A percentile compares a stretch with the other conserved stretches of the same genome.
Conservation (phyloP, 2,113 vertebrate species). For the Alectura lathami region DNA sequence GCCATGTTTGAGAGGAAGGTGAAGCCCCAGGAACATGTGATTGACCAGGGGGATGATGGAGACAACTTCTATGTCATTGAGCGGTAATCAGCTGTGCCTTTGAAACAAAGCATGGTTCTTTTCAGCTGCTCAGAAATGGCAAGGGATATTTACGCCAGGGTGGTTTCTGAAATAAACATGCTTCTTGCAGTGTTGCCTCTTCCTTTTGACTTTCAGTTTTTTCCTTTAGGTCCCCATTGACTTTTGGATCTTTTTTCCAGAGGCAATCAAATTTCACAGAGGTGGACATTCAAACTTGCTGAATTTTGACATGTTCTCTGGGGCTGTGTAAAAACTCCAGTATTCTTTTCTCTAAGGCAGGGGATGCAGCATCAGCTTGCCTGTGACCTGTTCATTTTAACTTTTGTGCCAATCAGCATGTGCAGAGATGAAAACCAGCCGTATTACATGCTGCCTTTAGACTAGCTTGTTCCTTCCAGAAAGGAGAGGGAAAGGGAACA, state of each 20-base stretch:
- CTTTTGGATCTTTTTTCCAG: neutral
- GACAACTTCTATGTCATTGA: conserved; percentile 99
- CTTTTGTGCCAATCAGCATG: neutral
- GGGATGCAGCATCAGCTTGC: neutral
- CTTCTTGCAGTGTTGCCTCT: neutral
- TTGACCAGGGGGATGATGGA: conserved; percentile 97
- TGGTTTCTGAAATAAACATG: neutral
- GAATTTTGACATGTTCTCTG: neutral
- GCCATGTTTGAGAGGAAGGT: conserved; percentile 97
- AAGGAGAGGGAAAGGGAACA: neutral
- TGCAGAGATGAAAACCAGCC: neutral
- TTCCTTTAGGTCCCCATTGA: neutral
- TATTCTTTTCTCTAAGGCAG: neutral
- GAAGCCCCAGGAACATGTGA: conserved; percentile 91
- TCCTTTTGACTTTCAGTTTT: neutral
- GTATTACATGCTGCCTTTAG: neutral
- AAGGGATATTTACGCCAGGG: neutral
- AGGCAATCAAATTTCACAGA: neutral
- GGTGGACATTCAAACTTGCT: neutral
- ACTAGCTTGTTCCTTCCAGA: neutral
- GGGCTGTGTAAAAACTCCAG: neutral
- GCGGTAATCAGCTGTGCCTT: conserved; percentile 77
- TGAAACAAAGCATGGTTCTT: neutral
- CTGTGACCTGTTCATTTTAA: neutral
- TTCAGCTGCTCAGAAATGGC: neutral